These are phyloP conservation scores for Melanotaenia nigrans DNA, from an alignment of 2,797 vertebrate species.

Conservation along the genomic window DNA sequence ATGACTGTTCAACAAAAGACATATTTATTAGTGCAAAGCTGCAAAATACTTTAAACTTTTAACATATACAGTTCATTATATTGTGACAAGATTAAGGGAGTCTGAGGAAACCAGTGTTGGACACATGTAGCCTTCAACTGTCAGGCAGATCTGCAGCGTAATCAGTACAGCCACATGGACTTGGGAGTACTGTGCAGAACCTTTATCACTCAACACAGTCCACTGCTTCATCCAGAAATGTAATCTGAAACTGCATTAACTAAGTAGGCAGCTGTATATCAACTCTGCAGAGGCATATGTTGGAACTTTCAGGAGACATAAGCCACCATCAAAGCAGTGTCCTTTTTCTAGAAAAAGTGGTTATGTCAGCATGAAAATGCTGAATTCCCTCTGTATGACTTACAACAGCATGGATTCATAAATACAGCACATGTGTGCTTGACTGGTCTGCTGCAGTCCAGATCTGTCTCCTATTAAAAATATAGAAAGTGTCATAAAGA, in stretches of 20 bases:
- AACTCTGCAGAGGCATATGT: neutral
- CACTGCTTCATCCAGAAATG: neutral
- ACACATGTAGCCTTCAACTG: neutral
- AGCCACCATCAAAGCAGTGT: neutral
- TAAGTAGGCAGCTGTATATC: neutral
- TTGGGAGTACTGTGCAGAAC: neutral
- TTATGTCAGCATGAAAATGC: neutral
- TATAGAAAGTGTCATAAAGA: neutral
- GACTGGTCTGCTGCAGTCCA: neutral
- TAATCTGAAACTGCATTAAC: neutral
- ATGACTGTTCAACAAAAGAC: neutral
- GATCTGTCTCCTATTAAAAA: neutral
- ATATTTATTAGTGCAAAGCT: neutral
- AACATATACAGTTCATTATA: neutral
- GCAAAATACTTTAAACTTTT: neutral
- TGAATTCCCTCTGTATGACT: no score
- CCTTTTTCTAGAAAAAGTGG: neutral
- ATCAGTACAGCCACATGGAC: neutral
- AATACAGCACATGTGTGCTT: neutral
- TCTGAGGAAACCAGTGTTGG: neutral
- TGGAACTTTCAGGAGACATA: neutral
- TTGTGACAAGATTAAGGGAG: neutral
- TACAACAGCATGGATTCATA: neutral
- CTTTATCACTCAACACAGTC: neutral
- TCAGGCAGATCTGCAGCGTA: neutral